Base-by-base conservation (phyloP, 2,797 vertebrate genomes). In the Chelon auratus region DNA sequence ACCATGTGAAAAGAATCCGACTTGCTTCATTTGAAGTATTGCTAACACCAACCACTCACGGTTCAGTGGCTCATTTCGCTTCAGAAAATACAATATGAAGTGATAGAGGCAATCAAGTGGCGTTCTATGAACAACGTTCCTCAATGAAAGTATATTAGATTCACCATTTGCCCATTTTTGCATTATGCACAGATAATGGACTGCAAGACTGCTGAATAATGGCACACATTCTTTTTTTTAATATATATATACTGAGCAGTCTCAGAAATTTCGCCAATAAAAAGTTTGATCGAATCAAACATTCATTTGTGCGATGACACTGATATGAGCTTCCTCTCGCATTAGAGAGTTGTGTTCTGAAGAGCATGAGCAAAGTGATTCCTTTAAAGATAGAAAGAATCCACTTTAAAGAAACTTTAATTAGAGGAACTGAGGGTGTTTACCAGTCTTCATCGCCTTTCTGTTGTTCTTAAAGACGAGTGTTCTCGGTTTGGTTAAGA, bases 11-110 rank as follows among this genome's bases (percentile, higher is more conserved):
- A 76, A 55, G 24, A 62, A 52, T 72, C 22, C 3, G 43, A 39
- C 55, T 71, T 42, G 82, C 72, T 80, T 87, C 68, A 82, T 89
- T 87, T 86, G 53, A 69, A 71, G 42, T 64, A 79, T 72, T 73
- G 70, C 73, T 66, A 80, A 73, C 51, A 61, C 12, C 11, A 13
- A 51, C 54, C 58, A 60, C 74, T 78, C 56, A 17, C 63, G 72
- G 48, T 64, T 78, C 45, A 61, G 36, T 5, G 18, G 40, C 72
- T 84, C 57, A 30, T 56, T 72, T 71, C 74, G 60, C 66, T 83
- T 54, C 62, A 55, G 54, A 59, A 77, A 61, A 62, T 26, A 74
- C 65, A 60, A 14, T 2, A 43, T 26, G 43, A 72, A 59, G 39
- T 9, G 75, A 69, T 30, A 22, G 22, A 59, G 43, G 59, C 72